phyloP scores from a whole-genome alignment of 2,888 invertebrate genomes.

The Drosophila rubida region DNA sequence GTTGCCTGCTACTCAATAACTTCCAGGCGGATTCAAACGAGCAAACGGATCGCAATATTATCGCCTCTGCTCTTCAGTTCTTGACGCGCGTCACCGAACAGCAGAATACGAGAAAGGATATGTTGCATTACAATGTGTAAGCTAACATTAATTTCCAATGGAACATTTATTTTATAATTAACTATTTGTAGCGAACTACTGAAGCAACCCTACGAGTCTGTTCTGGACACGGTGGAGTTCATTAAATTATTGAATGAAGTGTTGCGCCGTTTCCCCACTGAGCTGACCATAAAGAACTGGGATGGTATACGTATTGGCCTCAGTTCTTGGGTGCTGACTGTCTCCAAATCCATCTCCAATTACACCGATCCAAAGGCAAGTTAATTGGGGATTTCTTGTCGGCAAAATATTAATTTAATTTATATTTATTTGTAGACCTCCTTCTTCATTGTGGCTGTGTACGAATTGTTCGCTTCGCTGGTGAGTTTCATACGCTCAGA shows the following conservation, averaged over 20 bases:
- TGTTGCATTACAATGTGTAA: conserved; percentile 86
- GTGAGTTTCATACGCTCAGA: conserved; percentile 84
- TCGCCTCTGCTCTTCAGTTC: conserved; percentile 71
- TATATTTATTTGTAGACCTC: conserved; percentile 82
- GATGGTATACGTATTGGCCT: conserved; percentile 90
- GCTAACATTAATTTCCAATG: conserved; percentile 14
- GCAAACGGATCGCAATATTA: conserved; percentile 79
- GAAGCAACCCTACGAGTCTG: conserved; percentile 61
- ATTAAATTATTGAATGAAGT: conserved; percentile 81
- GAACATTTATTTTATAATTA: neutral
- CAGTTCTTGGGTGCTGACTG: conserved; percentile 88
- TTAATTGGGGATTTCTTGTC: neutral
- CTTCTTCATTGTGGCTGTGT: conserved; percentile 86
- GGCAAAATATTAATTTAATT: neutral
- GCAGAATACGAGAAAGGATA: conserved; percentile 78
- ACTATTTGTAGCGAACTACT: conserved; percentile 68
- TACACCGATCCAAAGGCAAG: conserved; percentile 86
- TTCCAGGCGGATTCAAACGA: conserved; percentile 78
- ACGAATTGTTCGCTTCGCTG: conserved; percentile 86
- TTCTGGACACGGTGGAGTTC: conserved; percentile 79
- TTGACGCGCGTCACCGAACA: conserved; percentile 82
- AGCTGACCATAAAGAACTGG: conserved; percentile 87
- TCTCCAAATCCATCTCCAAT: conserved; percentile 83
- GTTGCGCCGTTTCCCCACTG: conserved; percentile 77
- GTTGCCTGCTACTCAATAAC: conserved; percentile 80